Evolutionary conservation across 2,888 invertebrate genomes (phyloP).

Genomic region (Cetonia aurata): DNA sequence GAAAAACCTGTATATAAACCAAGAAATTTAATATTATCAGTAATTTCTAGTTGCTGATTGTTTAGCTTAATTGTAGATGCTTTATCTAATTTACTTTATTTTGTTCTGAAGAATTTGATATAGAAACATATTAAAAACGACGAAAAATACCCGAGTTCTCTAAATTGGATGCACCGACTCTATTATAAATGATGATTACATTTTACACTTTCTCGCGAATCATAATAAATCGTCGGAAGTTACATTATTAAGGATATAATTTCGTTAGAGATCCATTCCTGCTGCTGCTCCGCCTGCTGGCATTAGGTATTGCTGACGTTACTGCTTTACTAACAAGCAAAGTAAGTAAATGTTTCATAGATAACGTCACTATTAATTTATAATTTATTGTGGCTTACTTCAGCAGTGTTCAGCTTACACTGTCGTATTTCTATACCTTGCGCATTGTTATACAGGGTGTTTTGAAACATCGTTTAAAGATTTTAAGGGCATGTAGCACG

Average conservation of each 20-base stretch:
- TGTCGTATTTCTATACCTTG: too few species aligned
- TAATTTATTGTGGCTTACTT: neutral
- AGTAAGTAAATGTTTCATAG: neutral
- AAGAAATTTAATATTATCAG: too few species aligned
- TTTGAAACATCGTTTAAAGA: too few species aligned
- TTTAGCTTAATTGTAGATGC: too few species aligned
- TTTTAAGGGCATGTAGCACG: too few species aligned
- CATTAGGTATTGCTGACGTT: slow-evolving; percentile 9
- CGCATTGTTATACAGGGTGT: too few species aligned
- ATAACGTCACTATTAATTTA: neutral
- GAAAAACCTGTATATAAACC: too few species aligned
- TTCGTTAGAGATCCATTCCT: slow-evolving; percentile 16
- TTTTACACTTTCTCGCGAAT: slow-evolving; percentile 18
- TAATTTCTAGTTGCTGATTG: too few species aligned
- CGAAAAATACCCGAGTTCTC: neutral
- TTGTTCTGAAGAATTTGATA: too few species aligned
- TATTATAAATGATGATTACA: slow-evolving; percentile 37
- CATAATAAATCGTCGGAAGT: slow-evolving; percentile 33
- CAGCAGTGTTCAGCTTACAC: too few species aligned
- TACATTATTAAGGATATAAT: slow-evolving; percentile 35
- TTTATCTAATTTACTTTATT: too few species aligned
- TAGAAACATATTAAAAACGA: neutral
- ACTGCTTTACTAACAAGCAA: neutral
- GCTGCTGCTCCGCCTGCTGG: slow-evolving; percentile 1
- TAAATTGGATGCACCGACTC: slow-evolving; percentile 6